Conservation (phyloP, 2,797 vertebrate genomes). For the Poeciliopsis gracilis region DNA sequence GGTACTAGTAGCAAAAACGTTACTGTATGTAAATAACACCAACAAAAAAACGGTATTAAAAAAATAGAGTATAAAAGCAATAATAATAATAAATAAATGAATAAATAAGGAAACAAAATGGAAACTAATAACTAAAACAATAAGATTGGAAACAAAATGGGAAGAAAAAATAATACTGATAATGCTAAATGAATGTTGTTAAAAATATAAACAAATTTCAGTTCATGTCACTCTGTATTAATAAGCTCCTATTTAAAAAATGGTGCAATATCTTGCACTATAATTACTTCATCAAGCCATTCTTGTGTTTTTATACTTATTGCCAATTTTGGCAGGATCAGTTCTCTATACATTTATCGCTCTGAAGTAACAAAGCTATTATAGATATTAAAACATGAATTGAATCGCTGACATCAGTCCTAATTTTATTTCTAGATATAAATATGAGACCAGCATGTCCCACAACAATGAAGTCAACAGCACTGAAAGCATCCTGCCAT, state of each 20-base stretch:
- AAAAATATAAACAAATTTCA: no score
- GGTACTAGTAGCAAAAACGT: no score
- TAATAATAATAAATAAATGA: no score
- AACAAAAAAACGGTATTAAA: no score
- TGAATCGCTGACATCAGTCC: not conserved
- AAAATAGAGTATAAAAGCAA: not conserved
- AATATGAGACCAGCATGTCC: slow-evolving; percentile 83
- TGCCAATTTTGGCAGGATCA: not conserved
- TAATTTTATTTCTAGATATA: slow-evolving; percentile 70
- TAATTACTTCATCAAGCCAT: not conserved
- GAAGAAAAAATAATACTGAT: no score
- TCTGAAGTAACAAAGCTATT: not conserved
- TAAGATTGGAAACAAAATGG: no score
- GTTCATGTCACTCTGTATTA: no score
- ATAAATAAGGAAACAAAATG: no score
- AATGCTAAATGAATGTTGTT: no score
- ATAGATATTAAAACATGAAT: not conserved
- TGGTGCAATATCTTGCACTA: not conserved
- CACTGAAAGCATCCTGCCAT: slow-evolving; percentile 71
- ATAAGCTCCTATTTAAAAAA: no score
- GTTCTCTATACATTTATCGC: not conserved
- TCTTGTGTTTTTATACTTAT: not conserved
- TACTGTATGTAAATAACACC: no score
- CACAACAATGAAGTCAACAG: slow-evolving; percentile 60
- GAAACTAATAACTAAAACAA: no score